phyloP scores from a whole-genome alignment of 2,888 invertebrate species.

The Apotomis capreana region DNA sequence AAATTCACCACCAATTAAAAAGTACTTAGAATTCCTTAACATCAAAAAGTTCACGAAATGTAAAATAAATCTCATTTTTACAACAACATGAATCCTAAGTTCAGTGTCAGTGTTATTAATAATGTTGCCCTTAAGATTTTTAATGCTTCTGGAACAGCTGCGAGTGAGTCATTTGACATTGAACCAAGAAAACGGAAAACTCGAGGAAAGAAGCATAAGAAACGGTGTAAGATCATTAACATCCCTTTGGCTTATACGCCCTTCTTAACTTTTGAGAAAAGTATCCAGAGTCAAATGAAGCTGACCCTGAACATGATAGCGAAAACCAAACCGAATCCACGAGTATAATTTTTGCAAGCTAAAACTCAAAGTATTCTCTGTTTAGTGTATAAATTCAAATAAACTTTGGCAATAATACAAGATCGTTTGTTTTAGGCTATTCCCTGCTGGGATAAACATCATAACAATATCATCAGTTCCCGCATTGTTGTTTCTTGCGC shows the following conservation, averaged over 20 bases:
- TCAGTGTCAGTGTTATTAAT: slow-evolving; percentile 66
- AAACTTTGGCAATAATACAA: slow-evolving; percentile 69
- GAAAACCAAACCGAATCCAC: slow-evolving; percentile 58
- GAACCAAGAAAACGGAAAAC: slow-evolving; percentile 66
- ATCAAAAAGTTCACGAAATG: slow-evolving; percentile 25
- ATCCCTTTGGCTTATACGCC: slow-evolving; percentile 8
- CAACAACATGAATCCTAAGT: slow-evolving; percentile 47
- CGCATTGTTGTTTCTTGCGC: slow-evolving; percentile 64
- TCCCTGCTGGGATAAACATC: slow-evolving; percentile 71
- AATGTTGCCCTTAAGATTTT: slow-evolving; percentile 76
- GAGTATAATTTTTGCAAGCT: slow-evolving; percentile 48
- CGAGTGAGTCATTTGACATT: slow-evolving; percentile 78
- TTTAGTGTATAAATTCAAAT: slow-evolving; percentile 63
- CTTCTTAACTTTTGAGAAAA: background rate
- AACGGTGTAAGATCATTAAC: slow-evolving; percentile 48
- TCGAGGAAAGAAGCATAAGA: slow-evolving; percentile 58
- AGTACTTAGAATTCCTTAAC: slow-evolving; percentile 35
- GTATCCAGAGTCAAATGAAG: slow-evolving; percentile 25
- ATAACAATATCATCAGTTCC: slow-evolving; percentile 64
- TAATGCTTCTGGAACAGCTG: slow-evolving; percentile 76
- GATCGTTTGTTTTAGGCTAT: slow-evolving; percentile 56
- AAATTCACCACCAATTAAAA: slow-evolving; percentile 33
- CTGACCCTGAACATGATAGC: slow-evolving; percentile 69
- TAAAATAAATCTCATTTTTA: slow-evolving; percentile 35
- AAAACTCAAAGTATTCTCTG: slow-evolving; percentile 53